Base-by-base conservation (phyloP, 2,888 invertebrate genomes). In the Apodemia zela region DNA sequence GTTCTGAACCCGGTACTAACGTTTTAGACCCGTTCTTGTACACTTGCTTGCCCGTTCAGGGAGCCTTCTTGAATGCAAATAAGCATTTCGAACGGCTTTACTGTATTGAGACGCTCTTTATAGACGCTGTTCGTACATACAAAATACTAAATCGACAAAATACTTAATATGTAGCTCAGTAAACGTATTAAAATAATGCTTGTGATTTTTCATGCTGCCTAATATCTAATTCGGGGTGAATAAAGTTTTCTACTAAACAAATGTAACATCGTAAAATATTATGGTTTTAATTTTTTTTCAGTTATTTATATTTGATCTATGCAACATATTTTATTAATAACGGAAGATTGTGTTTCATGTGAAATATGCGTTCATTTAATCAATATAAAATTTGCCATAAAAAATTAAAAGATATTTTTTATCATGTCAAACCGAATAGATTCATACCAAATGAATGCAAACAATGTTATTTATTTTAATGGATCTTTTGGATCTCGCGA, bases 31-130 rank as follows among this genome's bases (percentile, higher is more conserved):
- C 81, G 85, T 82, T 85, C 80, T 80, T 82, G 81, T 84, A 87
- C 84, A 82, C 84, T 84, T 80, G 80, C 85, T 84, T 80, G 82
- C 82, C 83, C 83, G 81, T 82, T 82, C 79, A 71, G 82, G 83
- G 84, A 85, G 82, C 83, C 78, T 86, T 85, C 87, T 82, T 85
- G 88, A 88, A 90, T 89, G 89, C 89, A 90, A 89, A 90, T 90
- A 89, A 89, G 89, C 84, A 86, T 86, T 25, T 85, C 80, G 76
- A 85, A 85, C 86, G 87, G 88, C 89, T 87, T 85, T 87, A 87
- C 87, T 85, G 85, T 87, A 84, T 78, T 72, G 80, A 86, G 83
- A 80, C 80, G 82, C 85, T 47, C 17, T 89, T 87, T 89, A 89
- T 90, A 89, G 86, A 79, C 77, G 58, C 64, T 65, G 54, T 63